phyloP scores from a whole-genome alignment of 2,113 vertebrate species.

The Rhipidura dahli region DNA sequence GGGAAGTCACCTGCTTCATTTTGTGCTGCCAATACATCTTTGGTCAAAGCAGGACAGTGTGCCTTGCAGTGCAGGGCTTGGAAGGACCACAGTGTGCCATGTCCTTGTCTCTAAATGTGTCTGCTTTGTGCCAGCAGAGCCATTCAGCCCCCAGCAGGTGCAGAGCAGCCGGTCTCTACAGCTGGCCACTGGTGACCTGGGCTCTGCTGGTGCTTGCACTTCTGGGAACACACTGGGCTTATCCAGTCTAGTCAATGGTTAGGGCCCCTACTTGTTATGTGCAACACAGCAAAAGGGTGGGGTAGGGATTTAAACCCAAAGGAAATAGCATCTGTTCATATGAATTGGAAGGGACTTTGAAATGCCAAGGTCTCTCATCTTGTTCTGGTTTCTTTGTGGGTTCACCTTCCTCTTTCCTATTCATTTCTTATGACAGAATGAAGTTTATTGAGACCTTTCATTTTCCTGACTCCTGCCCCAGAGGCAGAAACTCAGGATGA shows the following conservation, averaged over 20 bases:
- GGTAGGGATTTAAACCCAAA: background rate
- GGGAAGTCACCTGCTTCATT: background rate
- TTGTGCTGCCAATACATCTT: background rate
- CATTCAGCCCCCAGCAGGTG: background rate
- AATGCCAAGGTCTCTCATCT: background rate
- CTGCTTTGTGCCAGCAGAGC: background rate
- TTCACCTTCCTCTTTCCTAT: background rate
- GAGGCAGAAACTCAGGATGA: constrained; percentile 1
- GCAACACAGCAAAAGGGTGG: background rate
- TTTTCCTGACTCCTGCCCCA: constrained; percentile 4
- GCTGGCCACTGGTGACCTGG: background rate
- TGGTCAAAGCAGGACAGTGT: background rate
- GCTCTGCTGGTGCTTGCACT: background rate
- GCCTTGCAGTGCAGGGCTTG: background rate
- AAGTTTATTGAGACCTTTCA: background rate
- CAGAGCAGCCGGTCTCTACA: background rate
- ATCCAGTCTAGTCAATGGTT: background rate
- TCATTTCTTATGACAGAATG: background rate
- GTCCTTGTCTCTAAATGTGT: background rate
- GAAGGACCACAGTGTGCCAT: background rate
- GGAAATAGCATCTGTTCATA: background rate
- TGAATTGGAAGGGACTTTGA: background rate
- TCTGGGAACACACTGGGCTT: background rate
- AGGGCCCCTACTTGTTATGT: background rate
- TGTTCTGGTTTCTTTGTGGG: constrained; percentile 14